Evolutionary conservation across 2,888 invertebrate species (phyloP).

Genomic region (Pasiphila rectangulata): DNA sequence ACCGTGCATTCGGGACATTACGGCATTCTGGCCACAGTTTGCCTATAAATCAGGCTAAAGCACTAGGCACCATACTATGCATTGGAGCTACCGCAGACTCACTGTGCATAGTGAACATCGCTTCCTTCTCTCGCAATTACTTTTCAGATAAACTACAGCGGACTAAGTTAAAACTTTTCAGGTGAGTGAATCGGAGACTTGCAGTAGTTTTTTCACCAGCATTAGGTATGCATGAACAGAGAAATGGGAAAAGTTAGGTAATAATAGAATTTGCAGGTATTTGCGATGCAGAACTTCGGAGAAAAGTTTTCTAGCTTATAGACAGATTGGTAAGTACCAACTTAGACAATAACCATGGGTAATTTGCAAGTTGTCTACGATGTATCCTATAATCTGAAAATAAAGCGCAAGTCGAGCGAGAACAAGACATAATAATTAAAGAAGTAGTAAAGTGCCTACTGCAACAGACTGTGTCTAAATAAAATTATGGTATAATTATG

Average conservation of each 20-base stretch:
- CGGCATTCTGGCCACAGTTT: conserved; percentile 61
- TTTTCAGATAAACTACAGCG: conserved; percentile 37
- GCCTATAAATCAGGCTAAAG: conserved; percentile 57
- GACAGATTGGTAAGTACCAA: not conserved
- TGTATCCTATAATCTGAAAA: too few species aligned
- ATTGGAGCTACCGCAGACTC: conserved; percentile 7
- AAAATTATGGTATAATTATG: too few species aligned
- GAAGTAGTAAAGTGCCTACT: too few species aligned
- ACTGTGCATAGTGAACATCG: conserved; percentile 22
- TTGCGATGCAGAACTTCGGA: conserved; percentile 5
- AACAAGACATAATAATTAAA: too few species aligned
- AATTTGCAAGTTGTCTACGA: too few species aligned
- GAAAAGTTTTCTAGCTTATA: not conserved
- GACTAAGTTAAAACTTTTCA: conserved; percentile 29
- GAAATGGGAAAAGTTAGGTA: conserved; percentile 22
- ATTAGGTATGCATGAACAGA: conserved; percentile 24
- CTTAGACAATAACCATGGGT: too few species aligned
- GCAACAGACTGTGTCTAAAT: too few species aligned
- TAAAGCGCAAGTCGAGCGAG: too few species aligned
- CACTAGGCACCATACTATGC: conserved; percentile 15
- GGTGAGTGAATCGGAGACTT: conserved; percentile 22
- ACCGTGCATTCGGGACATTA: conserved; percentile 56
- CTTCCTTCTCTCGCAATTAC: conserved; percentile 23
- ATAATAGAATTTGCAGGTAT: conserved; percentile 15
- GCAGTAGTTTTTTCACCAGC: conserved; percentile 21